A percentile compares a stretch with the other conserved stretches of the same genome.
Evolutionary conservation across 2,113 vertebrate genomes (phyloP).

Genomic region (Spermophilus dauricus): DNA sequence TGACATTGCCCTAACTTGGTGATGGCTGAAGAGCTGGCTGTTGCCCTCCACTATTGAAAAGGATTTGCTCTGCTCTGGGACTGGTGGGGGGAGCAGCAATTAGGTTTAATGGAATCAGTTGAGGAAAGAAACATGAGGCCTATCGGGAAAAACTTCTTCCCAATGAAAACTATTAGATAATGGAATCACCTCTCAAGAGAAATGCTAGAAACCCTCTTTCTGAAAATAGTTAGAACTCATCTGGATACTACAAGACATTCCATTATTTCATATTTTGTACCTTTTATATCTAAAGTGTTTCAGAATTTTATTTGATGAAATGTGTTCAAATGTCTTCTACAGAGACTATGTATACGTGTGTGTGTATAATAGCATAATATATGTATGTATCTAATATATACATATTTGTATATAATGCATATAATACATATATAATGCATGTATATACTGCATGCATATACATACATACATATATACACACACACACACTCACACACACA

Average conservation of each 20-base stretch:
- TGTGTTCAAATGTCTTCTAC: not conserved
- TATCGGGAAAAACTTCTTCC: slow-evolving; percentile 53
- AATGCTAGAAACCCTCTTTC: slow-evolving; percentile 34
- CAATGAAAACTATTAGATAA: slow-evolving; percentile 72
- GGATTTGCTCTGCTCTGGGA: not conserved
- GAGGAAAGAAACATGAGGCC: slow-evolving; percentile 61
- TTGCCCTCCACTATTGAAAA: slow-evolving; percentile 6
- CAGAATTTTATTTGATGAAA: slow-evolving; percentile 52
- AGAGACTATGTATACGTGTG: not conserved
- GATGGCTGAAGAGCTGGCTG: slow-evolving; percentile 18
- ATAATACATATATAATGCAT: too few relatives aligned
- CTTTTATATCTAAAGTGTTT: slow-evolving; percentile 28
- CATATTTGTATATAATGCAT: too few relatives aligned
- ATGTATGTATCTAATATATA: too few relatives aligned
- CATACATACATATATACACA: not conserved
- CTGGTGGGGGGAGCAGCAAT: not conserved
- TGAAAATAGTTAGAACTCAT: slow-evolving; percentile 29
- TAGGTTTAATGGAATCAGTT: slow-evolving; percentile 63
- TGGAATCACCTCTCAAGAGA: slow-evolving; percentile 60
- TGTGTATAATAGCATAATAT: too few relatives aligned
- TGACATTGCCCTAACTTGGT: slow-evolving; percentile 50
- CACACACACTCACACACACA: not conserved
- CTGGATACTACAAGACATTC: not conserved
- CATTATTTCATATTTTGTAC: not conserved
- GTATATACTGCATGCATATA: not conserved